Percentiles rank a stretch among this genome's conserved stretches.
These are phyloP conservation scores for Anoplolepis gracilipes DNA, from an alignment of 1,140 invertebrate species.

Conservation along the genomic window DNA sequence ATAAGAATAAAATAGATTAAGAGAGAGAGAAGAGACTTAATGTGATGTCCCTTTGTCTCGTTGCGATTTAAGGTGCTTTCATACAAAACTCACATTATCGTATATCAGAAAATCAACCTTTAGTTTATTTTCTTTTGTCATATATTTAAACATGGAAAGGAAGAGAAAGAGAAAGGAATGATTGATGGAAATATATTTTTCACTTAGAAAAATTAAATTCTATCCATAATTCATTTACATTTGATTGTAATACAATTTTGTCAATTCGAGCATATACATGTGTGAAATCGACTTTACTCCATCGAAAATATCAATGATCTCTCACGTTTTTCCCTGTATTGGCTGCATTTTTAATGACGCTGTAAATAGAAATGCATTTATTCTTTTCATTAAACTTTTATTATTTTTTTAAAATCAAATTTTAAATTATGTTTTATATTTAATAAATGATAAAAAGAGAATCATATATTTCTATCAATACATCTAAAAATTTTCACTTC, in stretches of 20 bases:
- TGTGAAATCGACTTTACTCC: slow-evolving; percentile 41
- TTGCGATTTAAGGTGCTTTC: not conserved
- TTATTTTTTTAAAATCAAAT: not conserved
- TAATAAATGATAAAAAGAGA: not conserved
- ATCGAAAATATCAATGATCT: slow-evolving; percentile 66
- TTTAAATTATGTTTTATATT: not conserved
- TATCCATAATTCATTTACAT: not conserved
- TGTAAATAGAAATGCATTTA: slow-evolving; percentile 5
- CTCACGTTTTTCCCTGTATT: not conserved
- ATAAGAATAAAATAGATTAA: not conserved
- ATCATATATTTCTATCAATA: not conserved
- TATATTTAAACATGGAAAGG: not conserved
- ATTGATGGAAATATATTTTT: not conserved
- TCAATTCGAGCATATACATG: too few relatives aligned
- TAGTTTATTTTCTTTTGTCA: not conserved
- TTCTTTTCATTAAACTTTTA: slow-evolving; percentile 18
- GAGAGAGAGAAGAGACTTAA: not conserved
- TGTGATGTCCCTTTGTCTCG: slow-evolving; percentile 34
- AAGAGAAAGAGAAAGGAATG: too few relatives aligned
- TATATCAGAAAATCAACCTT: not conserved
- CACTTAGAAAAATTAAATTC: not conserved
- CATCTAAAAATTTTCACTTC: not conserved
- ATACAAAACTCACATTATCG: not conserved
- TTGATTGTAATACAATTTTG: not conserved
- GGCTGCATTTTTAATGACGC: not conserved